A percentile compares a stretch with the other conserved stretches of the same genome.
These are phyloP conservation scores for Baryphthengus martii DNA, from an alignment of 2,113 vertebrate species.

Conservation along the genomic window DNA sequence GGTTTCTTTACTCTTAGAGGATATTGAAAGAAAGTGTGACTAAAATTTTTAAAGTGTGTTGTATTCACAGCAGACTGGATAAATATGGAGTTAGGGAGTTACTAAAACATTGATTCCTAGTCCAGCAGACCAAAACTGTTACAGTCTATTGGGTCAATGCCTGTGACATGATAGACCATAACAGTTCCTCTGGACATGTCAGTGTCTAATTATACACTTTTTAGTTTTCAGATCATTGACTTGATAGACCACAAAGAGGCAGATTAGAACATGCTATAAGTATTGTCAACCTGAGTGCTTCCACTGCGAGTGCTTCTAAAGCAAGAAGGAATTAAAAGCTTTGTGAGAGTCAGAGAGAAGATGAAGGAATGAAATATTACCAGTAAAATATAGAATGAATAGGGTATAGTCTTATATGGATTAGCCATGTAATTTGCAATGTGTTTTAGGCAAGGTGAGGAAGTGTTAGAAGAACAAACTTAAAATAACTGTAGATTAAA, in stretches of 20 bases:
- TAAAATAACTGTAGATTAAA: background rate
- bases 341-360: background rate
- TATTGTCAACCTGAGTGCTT: background rate
- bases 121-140: conserved; percentile 55
- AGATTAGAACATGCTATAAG: conserved; percentile 20
- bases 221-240: conserved; percentile 55
- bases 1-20: background rate
- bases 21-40: background rate
- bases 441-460: background rate
- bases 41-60: background rate
- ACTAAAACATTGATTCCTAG: conserved; percentile 57
- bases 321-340: background rate
- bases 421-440: background rate
- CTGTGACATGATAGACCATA: conserved; percentile 43
- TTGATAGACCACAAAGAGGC: conserved; percentile 57
- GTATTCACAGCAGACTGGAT: conserved; percentile 46
- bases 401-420: background rate
- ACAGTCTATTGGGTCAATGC: conserved; percentile 33
- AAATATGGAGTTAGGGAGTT: conserved; percentile 43
- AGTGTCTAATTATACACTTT: conserved; percentile 57
- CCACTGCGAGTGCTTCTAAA: background rate
- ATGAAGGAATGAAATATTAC: background rate
- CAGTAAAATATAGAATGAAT: background rate
- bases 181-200: conserved; percentile 63
- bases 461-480: background rate